Evolutionary conservation across 2,888 invertebrate genomes (phyloP).

Genomic region (Neoitamus cyanurus): DNA sequence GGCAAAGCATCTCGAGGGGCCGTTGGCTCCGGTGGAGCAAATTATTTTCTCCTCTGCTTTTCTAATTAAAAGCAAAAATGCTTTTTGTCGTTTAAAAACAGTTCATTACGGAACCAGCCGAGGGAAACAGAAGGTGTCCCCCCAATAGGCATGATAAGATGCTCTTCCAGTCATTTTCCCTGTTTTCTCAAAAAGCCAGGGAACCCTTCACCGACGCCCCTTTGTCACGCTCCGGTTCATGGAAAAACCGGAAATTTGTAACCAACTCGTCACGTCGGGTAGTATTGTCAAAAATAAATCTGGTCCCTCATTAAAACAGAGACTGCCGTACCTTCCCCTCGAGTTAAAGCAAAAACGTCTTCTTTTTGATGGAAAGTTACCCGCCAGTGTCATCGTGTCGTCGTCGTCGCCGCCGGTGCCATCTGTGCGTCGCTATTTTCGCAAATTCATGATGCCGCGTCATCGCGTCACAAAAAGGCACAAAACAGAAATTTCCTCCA

Average conservation of each 20-base stretch:
- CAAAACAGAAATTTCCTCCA: background rate
- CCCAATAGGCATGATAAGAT: background rate
- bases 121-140: background rate
- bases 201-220: background rate
- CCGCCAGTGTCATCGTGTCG: background rate
- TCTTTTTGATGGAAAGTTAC: background rate
- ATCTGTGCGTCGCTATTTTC: slow-evolving; percentile 17
- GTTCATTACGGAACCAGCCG: background rate
- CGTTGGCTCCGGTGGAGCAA: background rate
- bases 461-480: background rate
- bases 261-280: background rate
- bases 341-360: background rate
- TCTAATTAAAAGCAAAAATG: slow-evolving; percentile 10
- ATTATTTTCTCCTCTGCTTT: slow-evolving; percentile 15
- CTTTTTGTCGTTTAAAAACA: background rate
- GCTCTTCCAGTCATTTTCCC: background rate
- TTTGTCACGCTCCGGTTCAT: background rate
- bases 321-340: background rate
- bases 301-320: slow-evolving; percentile 33
- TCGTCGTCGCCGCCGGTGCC: background rate
- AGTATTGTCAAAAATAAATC: slow-evolving; percentile 34
- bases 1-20: background rate
- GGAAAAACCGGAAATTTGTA: slow-evolving; percentile 6
- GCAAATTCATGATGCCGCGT: background rate
- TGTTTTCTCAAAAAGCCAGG: background rate